Conservation (phyloP, 2,113 vertebrate genomes). For the Falcunculus frontatus region DNA sequence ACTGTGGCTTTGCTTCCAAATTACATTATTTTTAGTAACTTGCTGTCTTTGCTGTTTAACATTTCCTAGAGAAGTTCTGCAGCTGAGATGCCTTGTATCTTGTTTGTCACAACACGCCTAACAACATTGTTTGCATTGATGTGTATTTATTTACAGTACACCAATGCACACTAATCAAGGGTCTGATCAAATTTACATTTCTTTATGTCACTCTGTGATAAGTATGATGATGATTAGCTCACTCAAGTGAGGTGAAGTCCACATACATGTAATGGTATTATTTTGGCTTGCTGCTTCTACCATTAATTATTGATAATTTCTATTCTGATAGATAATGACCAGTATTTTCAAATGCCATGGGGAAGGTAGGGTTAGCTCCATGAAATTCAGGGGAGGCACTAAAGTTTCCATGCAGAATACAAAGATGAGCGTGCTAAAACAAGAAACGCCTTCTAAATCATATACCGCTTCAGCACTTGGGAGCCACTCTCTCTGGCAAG, state of each 20-base stretch:
- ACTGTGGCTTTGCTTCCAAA: background rate
- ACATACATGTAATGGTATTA: background rate
- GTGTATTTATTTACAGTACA: background rate
- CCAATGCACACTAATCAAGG: background rate
- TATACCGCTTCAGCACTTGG: background rate
- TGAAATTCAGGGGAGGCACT: background rate
- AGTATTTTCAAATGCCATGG: background rate
- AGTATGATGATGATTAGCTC: background rate
- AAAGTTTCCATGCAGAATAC: background rate
- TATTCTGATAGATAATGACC: background rate
- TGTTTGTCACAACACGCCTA: background rate
- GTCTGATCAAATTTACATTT: background rate
- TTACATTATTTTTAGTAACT: background rate
- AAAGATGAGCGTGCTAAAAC: background rate
- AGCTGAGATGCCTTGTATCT: background rate
- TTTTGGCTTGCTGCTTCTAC: background rate
- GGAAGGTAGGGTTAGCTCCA: background rate
- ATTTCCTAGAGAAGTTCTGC: background rate
- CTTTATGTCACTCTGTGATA: background rate
- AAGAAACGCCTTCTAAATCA: background rate
- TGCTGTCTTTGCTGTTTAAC: background rate
- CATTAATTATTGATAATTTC: background rate
- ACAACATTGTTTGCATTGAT: background rate
- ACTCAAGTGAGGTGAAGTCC: background rate
- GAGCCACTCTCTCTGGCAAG: background rate